phyloP scores from a whole-genome alignment of 2,888 invertebrate genomes.

The Drosophila cognata region DNA sequence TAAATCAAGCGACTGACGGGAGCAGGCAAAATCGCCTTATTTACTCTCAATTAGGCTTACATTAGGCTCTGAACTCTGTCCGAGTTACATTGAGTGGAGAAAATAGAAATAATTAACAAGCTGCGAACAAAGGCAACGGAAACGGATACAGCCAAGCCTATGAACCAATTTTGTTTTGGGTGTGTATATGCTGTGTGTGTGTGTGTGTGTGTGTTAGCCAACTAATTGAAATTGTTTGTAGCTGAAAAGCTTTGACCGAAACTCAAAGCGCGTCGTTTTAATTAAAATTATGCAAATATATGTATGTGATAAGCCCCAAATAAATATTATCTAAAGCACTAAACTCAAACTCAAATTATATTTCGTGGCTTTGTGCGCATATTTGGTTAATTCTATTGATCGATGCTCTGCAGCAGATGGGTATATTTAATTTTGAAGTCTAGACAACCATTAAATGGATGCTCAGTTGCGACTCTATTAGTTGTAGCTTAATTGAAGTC shows the following conservation, averaged over 20 bases:
- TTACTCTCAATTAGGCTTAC: slow-evolving; percentile 72
- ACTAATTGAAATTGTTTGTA: slow-evolving; percentile 50
- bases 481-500: not conserved
- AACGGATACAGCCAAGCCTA: slow-evolving; percentile 41
- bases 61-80: slow-evolving; percentile 55
- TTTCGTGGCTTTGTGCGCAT: slow-evolving; percentile 23
- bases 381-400: slow-evolving; percentile 1
- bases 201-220: slow-evolving; percentile 3
- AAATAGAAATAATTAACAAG: slow-evolving; percentile 50
- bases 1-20: slow-evolving; percentile 66
- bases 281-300: slow-evolving; percentile 73
- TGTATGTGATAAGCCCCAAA: slow-evolving; percentile 24
- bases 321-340: slow-evolving; percentile 20
- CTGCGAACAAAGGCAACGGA: slow-evolving; percentile 16
- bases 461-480: not conserved
- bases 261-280: slow-evolving; percentile 46
- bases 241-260: slow-evolving; percentile 22
- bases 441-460: not conserved
- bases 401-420: not conserved
- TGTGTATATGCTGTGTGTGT: not conserved
- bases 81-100: slow-evolving; percentile 30
- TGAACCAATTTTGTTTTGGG: slow-evolving; percentile 3
- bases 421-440: not conserved
- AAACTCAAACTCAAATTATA: slow-evolving; percentile 13
- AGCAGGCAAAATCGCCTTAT: slow-evolving; percentile 56